phyloP scores from a whole-genome alignment of 2,888 invertebrate species.

The Schizotus pectinicornis region DNA sequence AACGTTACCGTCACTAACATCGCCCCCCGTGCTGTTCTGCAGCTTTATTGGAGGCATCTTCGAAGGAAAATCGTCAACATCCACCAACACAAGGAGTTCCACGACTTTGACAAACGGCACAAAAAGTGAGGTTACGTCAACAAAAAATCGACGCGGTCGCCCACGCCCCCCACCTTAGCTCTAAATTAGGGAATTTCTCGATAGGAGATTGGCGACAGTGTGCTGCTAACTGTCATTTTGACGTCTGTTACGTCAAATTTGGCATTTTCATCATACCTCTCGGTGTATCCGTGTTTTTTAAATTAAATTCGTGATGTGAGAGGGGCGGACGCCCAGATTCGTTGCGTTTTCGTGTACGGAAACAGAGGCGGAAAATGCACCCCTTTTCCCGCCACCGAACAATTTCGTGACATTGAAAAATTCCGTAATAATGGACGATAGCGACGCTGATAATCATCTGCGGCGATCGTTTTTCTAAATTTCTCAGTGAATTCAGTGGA shows the following conservation, averaged over 20 bases:
- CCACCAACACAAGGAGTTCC: too few species aligned
- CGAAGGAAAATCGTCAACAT: too few species aligned
- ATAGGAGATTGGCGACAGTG: too few species aligned
- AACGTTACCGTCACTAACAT: slow-evolving; percentile 69
- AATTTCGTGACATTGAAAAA: not conserved
- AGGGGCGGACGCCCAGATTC: not conserved
- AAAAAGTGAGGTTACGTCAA: too few species aligned
- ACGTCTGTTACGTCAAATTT: slow-evolving; percentile 19
- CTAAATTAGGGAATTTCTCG: too few species aligned
- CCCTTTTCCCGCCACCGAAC: not conserved
- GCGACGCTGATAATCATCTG: not conserved
- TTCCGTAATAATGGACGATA: not conserved
- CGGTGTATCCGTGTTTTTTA: slow-evolving; percentile 9
- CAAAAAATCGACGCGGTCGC: too few species aligned
- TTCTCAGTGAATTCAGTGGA: not conserved
- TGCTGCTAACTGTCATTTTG: slow-evolving; percentile 11
- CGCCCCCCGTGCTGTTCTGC: slow-evolving; percentile 58
- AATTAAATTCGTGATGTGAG: slow-evolving; percentile 11
- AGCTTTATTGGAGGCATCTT: slow-evolving; percentile 74
- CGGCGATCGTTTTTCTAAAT: too few species aligned
- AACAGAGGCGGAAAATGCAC: slow-evolving; percentile 2
- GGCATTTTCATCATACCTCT: slow-evolving; percentile 18
- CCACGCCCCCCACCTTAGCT: too few species aligned
- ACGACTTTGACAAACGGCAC: too few species aligned
- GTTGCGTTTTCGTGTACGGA: not conserved